Conservation (phyloP, 2,888 invertebrate genomes). For the Bombylius major region DNA sequence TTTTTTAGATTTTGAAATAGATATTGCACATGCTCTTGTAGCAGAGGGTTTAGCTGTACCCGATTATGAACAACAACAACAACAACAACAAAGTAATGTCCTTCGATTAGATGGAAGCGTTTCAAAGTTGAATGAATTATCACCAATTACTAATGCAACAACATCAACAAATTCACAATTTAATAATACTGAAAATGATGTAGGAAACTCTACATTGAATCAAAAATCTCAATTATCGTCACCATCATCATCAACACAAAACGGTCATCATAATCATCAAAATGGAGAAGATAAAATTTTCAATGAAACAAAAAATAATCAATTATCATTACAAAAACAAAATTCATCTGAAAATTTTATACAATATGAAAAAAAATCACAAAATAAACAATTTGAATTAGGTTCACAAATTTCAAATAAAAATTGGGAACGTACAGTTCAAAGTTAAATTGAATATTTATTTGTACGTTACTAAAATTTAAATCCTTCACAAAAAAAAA, state of each 20-base stretch:
- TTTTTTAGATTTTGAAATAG: conserved; percentile 19
- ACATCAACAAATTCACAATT: not conserved
- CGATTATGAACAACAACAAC: conserved; percentile 10
- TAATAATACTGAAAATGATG: not conserved
- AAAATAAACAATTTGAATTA: too few relatives aligned
- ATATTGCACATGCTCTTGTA: conserved; percentile 29
- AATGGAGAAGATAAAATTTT: too few relatives aligned
- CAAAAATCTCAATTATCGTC: not conserved
- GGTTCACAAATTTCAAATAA: too few relatives aligned
- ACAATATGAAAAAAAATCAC: not conserved
- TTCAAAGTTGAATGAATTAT: not conserved
- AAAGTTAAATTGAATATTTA: too few relatives aligned
- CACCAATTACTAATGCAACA: not conserved
- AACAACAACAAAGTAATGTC: not conserved
- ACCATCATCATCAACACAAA: not conserved
- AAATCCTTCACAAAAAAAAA: too few relatives aligned
- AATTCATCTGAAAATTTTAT: conserved; percentile 4
- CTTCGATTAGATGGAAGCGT: conserved; percentile 8
- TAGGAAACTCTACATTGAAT: not conserved
- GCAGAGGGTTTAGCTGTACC: conserved; percentile 29
- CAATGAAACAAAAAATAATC: too few relatives aligned
- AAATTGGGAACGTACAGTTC: too few relatives aligned
- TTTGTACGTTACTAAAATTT: too few relatives aligned
- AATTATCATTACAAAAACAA: not conserved
- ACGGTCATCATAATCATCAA: not conserved